Evolutionary conservation across 2,797 vertebrate genomes (phyloP).

Genomic region (Sylvilagus floridanus): DNA sequence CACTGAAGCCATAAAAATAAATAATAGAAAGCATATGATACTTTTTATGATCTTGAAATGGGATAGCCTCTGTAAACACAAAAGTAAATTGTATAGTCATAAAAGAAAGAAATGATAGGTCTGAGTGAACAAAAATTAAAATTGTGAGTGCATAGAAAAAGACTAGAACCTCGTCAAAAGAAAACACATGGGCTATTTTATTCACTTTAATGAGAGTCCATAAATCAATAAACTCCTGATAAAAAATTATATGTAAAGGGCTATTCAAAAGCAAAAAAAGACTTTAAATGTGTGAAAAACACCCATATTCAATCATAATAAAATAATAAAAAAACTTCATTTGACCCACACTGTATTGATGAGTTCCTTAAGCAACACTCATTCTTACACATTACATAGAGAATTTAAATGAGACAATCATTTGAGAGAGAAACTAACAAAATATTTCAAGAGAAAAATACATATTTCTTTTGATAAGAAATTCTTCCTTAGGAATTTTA

Average conservation of each 20-base stretch:
- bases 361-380: neutral
- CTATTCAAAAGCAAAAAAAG: neutral
- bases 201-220: neutral
- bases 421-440: slow-evolving; percentile 35
- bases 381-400: neutral
- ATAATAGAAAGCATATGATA: neutral
- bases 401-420: slow-evolving; percentile 33
- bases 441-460: neutral
- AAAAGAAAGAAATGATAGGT: neutral
- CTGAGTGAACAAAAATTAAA: slow-evolving; percentile 1
- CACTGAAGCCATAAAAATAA: slow-evolving; percentile 22
- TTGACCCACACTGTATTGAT: neutral
- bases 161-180: neutral
- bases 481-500: neutral
- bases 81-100: neutral
- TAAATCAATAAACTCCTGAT: neutral
- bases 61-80: neutral
- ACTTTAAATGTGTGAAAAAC: slow-evolving; percentile 17
- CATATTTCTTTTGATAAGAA: neutral
- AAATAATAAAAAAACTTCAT: neutral
- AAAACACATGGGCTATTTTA: slow-evolving; percentile 4
- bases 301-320: neutral
- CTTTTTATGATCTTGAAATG: slow-evolving; percentile 11
- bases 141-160: neutral
- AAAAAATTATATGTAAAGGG: neutral